Base-by-base conservation (phyloP, 2,113 vertebrate species). In the Chionodraco myersi region DNA sequence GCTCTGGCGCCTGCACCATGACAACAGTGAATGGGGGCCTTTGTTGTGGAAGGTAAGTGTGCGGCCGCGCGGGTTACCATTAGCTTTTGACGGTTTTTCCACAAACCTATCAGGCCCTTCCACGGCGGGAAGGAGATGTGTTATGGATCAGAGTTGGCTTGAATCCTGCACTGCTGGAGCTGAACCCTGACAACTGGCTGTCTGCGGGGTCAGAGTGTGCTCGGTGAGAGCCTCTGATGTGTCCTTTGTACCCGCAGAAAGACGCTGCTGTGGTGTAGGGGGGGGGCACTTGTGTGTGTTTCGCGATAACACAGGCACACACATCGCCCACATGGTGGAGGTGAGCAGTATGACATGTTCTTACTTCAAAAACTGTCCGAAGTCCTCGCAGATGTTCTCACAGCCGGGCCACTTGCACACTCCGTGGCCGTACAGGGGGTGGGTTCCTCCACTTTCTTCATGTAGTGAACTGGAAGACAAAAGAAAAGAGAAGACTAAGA, bases 391-490 rank as follows among this genome's bases (percentile, higher is more conserved):
- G 95, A 99, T 95, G 88, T 95, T 99, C 96, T 99, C 98, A 90
- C 98, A 99, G 94, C 98, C 98, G 67, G 98, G 98, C 98, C 98
- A 99, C 94, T 99, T 99, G 92, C 98, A 99, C 92, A 99, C 98
- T 78, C 98, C 98, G 85, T 99, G 98, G 86, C 98, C 98, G 68
- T 99, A 99, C 87, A 99, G 96, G 74, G 97, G 97, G 94, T 99
- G 98, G 85, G 96, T 97, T 75, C 96, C 97, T 85, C 97, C 97
- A 59, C 95, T 95, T 90, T 99, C 98, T 94, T 99, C 98, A 68
- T 98, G 98, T 93, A 97, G 96, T 45, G 97, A 98, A 94, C 98
- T 99, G 44, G 71, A 60, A 41, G 1, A 41, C 9, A 34, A 30
- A 48, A 34, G 77, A 47, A 63, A 61, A 12, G 61, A 30, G 52